A percentile compares a stretch with the other conserved stretches of the same genome.
Conservation (phyloP, 1,140 invertebrate species). For the Bombus turneri region DNA sequence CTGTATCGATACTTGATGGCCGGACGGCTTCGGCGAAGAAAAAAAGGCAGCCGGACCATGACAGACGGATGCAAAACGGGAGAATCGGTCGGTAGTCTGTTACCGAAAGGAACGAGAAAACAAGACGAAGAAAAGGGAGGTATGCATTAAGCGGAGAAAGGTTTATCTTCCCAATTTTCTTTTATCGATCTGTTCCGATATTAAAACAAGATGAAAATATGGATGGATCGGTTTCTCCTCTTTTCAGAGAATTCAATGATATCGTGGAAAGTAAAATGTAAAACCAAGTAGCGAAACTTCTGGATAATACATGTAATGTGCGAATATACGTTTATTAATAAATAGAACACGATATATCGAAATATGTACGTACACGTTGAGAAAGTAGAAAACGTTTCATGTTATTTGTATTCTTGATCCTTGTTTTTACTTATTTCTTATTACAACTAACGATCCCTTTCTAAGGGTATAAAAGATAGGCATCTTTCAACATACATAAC, state of each 20-base stretch:
- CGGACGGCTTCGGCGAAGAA: not conserved
- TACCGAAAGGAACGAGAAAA: not conserved
- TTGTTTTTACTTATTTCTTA: too few species aligned
- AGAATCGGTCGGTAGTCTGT: constrained; percentile 13
- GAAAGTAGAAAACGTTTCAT: too few species aligned
- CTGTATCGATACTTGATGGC: not conserved
- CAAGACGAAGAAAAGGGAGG: not conserved
- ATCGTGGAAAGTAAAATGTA: not conserved
- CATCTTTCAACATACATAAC: too few species aligned
- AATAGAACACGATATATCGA: not conserved
- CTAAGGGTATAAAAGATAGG: too few species aligned
- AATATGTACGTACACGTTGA: not conserved
- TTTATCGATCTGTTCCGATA: constrained; percentile 15
- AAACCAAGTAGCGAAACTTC: not conserved
- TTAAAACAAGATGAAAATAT: not conserved
- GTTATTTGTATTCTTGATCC: not conserved
- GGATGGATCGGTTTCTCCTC: too few species aligned
- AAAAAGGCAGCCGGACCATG: not conserved
- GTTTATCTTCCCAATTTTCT: not conserved
- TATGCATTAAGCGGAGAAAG: not conserved
- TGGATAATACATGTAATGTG: too few species aligned
- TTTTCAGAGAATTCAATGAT: not conserved
- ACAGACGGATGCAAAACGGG: constrained; percentile 2
- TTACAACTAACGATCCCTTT: too few species aligned
- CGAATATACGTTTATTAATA: not conserved